Evolutionary conservation across 2,113 vertebrate species (phyloP).

Genomic region (Hydrochoerus hydrochaeris): DNA sequence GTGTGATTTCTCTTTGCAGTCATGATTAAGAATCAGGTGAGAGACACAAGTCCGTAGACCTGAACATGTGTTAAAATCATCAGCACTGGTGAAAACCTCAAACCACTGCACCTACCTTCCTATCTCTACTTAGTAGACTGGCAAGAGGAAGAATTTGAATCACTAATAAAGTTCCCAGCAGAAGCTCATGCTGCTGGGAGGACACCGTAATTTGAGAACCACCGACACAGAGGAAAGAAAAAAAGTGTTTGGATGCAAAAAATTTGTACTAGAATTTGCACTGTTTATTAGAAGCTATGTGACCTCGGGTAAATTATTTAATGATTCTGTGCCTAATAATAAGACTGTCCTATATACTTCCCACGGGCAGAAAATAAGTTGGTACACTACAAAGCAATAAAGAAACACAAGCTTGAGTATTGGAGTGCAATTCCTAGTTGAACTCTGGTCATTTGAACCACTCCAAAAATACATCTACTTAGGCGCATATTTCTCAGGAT

Average conservation of each 20-base stretch:
- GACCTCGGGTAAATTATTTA: background rate
- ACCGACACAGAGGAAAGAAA: background rate
- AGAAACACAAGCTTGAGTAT: background rate
- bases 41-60: background rate
- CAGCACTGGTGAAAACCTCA: background rate
- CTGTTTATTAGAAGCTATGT: background rate
- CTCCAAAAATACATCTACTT: conserved; percentile 9
- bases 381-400: conserved; percentile 18
- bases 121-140: background rate
- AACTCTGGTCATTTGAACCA: conserved; percentile 29
- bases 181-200: background rate
- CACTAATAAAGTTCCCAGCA: background rate
- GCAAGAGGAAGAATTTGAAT: background rate
- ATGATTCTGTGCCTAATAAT: background rate
- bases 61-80: background rate
- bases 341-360: background rate
- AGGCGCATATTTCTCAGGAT: background rate
- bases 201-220: conserved; percentile 23
- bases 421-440: background rate
- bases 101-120: background rate
- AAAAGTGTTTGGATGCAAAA: background rate
- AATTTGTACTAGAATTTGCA: conserved; percentile 5
- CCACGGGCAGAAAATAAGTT: background rate
- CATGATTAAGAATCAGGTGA: background rate
- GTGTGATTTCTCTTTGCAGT: background rate